Evolutionary conservation across 2,888 invertebrate genomes (phyloP), one percentile per base, ranked within the genome.

Genomic region (Sphaerophoria rueppellii): DNA sequence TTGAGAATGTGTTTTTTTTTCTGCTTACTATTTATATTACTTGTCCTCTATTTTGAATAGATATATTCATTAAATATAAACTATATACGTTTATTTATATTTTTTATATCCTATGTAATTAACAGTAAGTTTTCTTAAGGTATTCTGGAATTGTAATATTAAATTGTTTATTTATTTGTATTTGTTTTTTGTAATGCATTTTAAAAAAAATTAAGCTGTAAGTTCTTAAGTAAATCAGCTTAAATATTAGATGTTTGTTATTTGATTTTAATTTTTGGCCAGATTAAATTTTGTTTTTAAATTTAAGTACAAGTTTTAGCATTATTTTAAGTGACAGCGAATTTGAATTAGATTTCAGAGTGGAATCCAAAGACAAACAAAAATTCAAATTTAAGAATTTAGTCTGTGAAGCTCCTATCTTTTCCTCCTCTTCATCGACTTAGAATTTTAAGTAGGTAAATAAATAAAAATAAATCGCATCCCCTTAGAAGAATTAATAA

Each of bases 81-180:
- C 79, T 76, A 73, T 70, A 79, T 74, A 71, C 55, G 79, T 67
- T 55, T 82, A 65, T 74, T 34, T 57, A 57, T 71, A 16, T 72
- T 76, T 80, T 37, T 32, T 72, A 6, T 80, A 83, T 80, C 76
- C 82, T 82, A 82, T 74, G 63, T 82, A 82, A 82, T 82, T 82
- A 82, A 82, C 82, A 74, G 55, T 82, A 65, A 70, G 63, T 70
- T 70, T 74, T 52, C 82, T 79, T 82, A 82, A 54, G 54, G 16
- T 83, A 80, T 71, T 80, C 75, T 83, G 83, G 83, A 83, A 83
- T 83, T 80, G 12, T 46, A 54, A 35, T 58, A 16, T 55, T 58
- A 78, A 35, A 50, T 60, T 4, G 37, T 48, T 72, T 58, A 11
- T 55, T 46, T 4, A 34, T 32, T 63, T 67, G 5, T 71, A 12